Base-by-base conservation (phyloP, 2,888 invertebrate species). In the Nowickia ferox region DNA sequence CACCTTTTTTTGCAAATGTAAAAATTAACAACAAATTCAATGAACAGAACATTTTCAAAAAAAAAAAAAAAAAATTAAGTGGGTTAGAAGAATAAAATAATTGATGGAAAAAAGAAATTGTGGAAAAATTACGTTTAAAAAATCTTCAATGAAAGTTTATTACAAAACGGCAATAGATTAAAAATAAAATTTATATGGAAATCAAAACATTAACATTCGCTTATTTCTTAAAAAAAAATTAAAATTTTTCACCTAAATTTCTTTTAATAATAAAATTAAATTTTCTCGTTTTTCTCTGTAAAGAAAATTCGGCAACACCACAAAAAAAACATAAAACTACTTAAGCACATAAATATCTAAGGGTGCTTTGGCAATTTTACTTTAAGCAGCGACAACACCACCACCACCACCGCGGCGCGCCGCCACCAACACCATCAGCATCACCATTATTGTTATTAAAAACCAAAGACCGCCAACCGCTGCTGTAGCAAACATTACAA, bases 391-490 rank as follows among this genome's bases (percentile, higher is more conserved):
- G 9, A 9, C 15, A 57, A 0, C 22, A 8, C 8, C 61, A 53
- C 75, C 59, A 15, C n/a, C 65, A 13, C 8, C 55, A 13, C 11
- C 13, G 30, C 6, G 6, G 6, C 30, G n/a, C 57, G 0, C 44
- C 44, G 5, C 6, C 38, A 4, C 22, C 51, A 38, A 8, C 55
- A 57, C 1, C 55, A 72, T 30, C 46, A 71, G 44, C 53, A 38
- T 63, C 19, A 76, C 9, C 69, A 71, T 69, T 69, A 68, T 69
- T 46, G 42, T 82, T 74, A 61, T 75, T 61, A 61, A 68, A 72
- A 81, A 61, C 68, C 55, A 61, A 57, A 83, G 57, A 77, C 77
- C 83, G 77, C 71, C 83, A 77, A 77, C 68, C 42, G 51, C 46
- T 61, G 48, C 38, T 65, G 53, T 75, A 75, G 22, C 55, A 69